Conservation (phyloP, 2,113 vertebrate species). For the Pleuronectes platessa region DNA sequence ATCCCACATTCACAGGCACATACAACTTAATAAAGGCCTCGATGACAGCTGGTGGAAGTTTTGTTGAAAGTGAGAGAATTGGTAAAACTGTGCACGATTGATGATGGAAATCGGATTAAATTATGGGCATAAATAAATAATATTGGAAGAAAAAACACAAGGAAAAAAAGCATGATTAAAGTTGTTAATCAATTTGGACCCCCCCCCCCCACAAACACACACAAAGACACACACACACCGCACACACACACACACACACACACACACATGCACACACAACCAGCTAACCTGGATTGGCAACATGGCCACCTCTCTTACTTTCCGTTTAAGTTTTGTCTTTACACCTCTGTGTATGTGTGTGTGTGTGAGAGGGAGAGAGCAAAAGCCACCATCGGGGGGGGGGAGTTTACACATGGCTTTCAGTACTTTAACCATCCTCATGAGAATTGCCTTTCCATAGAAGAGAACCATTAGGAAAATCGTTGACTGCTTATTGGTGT, state of each 20-base stretch:
- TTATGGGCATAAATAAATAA: neutral
- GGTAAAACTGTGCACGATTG: neutral
- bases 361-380: neutral
- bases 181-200: conserved; percentile 23
- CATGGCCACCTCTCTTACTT: too few species aligned
- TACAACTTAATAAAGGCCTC: conserved; percentile 18
- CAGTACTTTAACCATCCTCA: conserved; percentile 67
- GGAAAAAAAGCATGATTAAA: neutral
- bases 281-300: too few species aligned
- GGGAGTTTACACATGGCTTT: conserved; percentile 47
- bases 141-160: neutral
- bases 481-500: conserved; percentile 74
- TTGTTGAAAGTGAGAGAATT: conserved; percentile 19
- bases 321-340: too few species aligned
- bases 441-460: conserved; percentile 69
- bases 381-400: conserved; percentile 8
- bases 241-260: conserved; percentile 12
- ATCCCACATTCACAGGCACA: conserved; percentile 7
- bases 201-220: neutral
- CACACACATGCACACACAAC: conserved; percentile 5
- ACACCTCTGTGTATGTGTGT: neutral
- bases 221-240: conserved; percentile 15
- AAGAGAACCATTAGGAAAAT: conserved; percentile 70
- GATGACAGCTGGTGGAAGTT: neutral
- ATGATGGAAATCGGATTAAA: conserved; percentile 7